Evolutionary conservation across 2,113 vertebrate species (phyloP), one percentile per base, ranked within the genome.

Genomic region (Anhinga rufa): DNA sequence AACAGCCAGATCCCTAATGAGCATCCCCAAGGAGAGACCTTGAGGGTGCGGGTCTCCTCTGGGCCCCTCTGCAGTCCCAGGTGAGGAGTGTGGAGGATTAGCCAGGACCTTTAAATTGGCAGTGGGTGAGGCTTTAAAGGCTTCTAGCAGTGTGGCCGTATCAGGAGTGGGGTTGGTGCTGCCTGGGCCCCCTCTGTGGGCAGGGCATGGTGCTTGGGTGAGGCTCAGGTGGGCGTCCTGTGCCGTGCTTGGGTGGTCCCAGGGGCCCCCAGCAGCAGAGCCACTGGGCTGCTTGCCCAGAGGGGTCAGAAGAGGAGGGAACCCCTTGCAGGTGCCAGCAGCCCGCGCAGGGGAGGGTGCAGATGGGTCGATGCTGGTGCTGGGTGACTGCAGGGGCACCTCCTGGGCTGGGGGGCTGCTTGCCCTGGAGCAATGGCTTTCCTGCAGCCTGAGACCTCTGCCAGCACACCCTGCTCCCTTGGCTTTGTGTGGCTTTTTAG

Each of bases 1-100:
- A 34, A 1, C 60, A 26, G 28, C 9, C 6, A 0, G 26, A 20
- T 16, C 42, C 44, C 68, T 60, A 28, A 36, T 1, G 14, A 64
- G 54, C 49, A 25, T 8, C 69, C 32, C 52, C 55, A 38, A 0
- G 1, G 49, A 0, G 8, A 54, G 60, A 42, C 18, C 38, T 0
- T 8, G 31, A 12, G 19, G 18, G 32, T 38, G 49, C 21, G 15
- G 40, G 21, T 12, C 12, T 20, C 13, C 58, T 48, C 54, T 8
- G 38, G 10, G 17, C 4, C 21, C 15, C 22, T 14, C 16, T 4
- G 2, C 49, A 49, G 60, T 36, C 64, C 68, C 64, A 21, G 69
- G 21, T n/a, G 83, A 40, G n/a, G 42, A 51, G 17, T 2, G 0
- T 10, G 29, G 29, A 66, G 48, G 19, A 44, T 74, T 25, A 51